Evolutionary conservation across 2,797 vertebrate genomes (phyloP).

Genomic region (Tenualosa thibaudeaui): DNA sequence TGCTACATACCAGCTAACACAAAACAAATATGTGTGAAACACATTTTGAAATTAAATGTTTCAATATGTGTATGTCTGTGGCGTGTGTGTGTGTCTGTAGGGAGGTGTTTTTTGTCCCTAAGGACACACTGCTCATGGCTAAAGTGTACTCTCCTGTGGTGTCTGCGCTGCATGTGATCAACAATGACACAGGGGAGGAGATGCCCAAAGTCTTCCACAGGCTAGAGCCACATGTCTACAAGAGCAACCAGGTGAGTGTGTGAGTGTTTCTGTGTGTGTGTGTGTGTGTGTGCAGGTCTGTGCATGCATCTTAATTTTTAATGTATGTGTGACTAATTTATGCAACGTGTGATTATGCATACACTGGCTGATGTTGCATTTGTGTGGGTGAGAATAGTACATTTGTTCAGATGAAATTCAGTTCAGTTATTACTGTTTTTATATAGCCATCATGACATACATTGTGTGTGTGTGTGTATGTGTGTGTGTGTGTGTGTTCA

Average conservation of each 20-base stretch:
- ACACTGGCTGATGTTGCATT: background rate
- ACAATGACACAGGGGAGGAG: conserved; percentile 90
- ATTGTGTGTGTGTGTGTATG: background rate
- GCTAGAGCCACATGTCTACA: conserved; percentile 74
- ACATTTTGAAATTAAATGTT: too few relatives aligned
- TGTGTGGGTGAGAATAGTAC: background rate
- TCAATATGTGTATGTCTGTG: background rate
- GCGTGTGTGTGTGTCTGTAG: conserved; percentile 61
- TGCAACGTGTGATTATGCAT: background rate
- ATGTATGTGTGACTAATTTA: background rate
- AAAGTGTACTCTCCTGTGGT: conserved; percentile 77
- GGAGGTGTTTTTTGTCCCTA: conserved; percentile 82
- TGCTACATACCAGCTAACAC: background rate
- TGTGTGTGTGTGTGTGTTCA: background rate
- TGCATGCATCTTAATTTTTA: background rate
- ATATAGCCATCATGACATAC: background rate
- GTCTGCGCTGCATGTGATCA: conserved; percentile 80
- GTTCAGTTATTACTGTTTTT: background rate
- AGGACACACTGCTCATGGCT: conserved; percentile 81
- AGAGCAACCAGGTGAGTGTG: conserved; percentile 82
- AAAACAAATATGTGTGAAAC: too few relatives aligned
- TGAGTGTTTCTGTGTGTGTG: background rate
- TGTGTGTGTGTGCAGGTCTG: conserved; percentile 58
- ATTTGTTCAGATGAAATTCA: background rate
- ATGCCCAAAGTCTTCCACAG: conserved; percentile 77